Evolutionary conservation across 2,113 vertebrate genomes (phyloP), one percentile per base, ranked within the genome.

Genomic region (Falco punctatus): DNA sequence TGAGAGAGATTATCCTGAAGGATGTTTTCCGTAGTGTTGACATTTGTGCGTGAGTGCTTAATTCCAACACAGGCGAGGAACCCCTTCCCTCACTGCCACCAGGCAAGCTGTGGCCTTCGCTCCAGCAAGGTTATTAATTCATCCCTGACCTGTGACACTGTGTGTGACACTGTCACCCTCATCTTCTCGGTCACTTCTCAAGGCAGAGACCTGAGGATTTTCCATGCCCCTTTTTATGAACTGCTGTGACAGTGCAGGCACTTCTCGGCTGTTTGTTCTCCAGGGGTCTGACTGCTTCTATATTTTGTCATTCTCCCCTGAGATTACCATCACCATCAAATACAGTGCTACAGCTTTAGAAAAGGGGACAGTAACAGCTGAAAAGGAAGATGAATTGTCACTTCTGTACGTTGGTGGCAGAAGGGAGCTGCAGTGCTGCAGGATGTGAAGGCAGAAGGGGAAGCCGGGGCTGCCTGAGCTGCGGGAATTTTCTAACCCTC

Each of bases 1-100:
- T 61, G 86, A 82, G 92, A 81, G 75, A 92, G 77, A 89, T 95
- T 95, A 96, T 91, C 86, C 86, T 73, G 92, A 89, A 92, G 81
- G 89, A 95, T 91, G 59, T 83, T 91, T 92, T 95, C 71, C 6
- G 0, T 46, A 30, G 54, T 24, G 92, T 77, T 95, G 94, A 91
- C 83, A 94, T 97, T 96, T 80, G 54, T 87, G 13, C 54, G 57
- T 5, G 54, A 73, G 78, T 93, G 95, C 95, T 93, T 95, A 84
- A 95, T 72, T 87, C 83, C 70, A 79, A 16, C 28, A 21, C 0
- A 26, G 77, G 52, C 66, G 1, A 2, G 40, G 94, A 80, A 57
- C 1, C 20, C 44, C 74, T 88, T 61, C 61, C 24, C 71, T 85
- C 0, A 0, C 78, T 72, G 90, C 35, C 48, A 72, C n/a, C 0